phyloP scores from a whole-genome alignment of 2,888 invertebrate genomes.

The Heteropelma amictum region DNA sequence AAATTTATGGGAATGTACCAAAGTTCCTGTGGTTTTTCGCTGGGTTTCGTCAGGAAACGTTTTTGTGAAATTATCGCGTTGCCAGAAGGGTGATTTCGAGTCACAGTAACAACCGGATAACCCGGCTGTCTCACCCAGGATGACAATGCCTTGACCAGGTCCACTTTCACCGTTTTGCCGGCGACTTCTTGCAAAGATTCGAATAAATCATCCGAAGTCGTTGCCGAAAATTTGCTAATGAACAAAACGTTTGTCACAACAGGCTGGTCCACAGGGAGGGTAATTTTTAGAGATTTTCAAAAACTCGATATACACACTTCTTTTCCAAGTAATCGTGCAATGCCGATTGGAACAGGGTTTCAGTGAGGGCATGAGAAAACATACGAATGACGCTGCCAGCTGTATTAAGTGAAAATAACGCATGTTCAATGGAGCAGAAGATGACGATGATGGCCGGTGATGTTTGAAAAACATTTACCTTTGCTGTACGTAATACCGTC shows the following conservation, averaged over 20 bases:
- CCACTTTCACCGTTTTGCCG: constrained; percentile 65
- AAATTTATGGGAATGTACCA: constrained; percentile 73
- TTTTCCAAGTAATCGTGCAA: constrained; percentile 62
- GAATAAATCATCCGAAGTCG: constrained; percentile 79
- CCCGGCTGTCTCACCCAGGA: constrained; percentile 84
- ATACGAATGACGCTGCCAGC: constrained; percentile 81
- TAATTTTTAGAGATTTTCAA: constrained; percentile 69
- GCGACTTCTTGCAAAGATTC: background rate
- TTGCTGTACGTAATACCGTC: constrained; percentile 83
- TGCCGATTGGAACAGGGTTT: constrained; percentile 77
- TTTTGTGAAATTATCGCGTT: constrained; percentile 78
- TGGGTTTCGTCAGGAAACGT: constrained; percentile 57
- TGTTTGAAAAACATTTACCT: constrained; percentile 74
- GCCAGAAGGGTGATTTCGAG: constrained; percentile 78
- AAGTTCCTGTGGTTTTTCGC: background rate
- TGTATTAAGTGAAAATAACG: constrained; percentile 52
- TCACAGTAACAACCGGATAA: constrained; percentile 82
- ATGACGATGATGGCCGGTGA: background rate
- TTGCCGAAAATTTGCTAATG: constrained; percentile 65
- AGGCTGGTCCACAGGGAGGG: constrained; percentile 72
- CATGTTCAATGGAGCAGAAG: background rate
- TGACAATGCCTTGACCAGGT: constrained; percentile 68
- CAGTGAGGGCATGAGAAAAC: constrained; percentile 79
- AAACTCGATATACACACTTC: constrained; percentile 66
- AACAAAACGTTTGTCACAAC: constrained; percentile 33